These are phyloP conservation scores for Uropsilus gracilis DNA, from an alignment of 2,113 vertebrate genomes.

Conservation along the genomic window DNA sequence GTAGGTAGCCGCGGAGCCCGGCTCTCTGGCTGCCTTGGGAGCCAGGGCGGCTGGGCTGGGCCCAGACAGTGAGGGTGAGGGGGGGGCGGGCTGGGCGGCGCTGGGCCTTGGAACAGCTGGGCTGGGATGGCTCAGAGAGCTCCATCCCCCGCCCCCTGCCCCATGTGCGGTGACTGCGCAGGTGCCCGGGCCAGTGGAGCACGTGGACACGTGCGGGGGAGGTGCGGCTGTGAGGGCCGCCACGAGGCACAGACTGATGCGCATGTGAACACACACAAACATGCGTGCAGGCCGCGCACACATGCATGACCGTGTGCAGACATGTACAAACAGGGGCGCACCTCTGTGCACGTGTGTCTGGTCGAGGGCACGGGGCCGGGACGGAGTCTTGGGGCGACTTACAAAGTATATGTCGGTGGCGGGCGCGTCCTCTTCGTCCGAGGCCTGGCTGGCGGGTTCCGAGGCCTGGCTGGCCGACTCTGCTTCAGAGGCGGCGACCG, in stretches of 20 bases:
- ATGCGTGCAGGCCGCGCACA: fast-evolving
- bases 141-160: fast-evolving
- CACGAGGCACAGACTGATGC: too few relatives aligned
- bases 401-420: constrained; percentile 98
- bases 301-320: neutral
- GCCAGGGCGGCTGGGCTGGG: fast-evolving
- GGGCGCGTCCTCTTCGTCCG: constrained; percentile 94
- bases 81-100: neutral
- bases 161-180: too few relatives aligned
- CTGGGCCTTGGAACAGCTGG: neutral
- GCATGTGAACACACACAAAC: neutral
- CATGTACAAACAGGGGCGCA: too few relatives aligned
- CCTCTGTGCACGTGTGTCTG: too few relatives aligned
- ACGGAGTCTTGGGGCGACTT: constrained; percentile 82
- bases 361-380: fast-evolving
- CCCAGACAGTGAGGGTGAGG: neutral
- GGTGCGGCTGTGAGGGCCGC: too few relatives aligned
- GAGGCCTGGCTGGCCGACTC: constrained; percentile 93
- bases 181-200: too few relatives aligned
- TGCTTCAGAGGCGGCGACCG: constrained; percentile 84
- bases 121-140: fast-evolving
- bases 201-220: too few relatives aligned
- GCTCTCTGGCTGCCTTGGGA: neutral
- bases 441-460: constrained; percentile 95
- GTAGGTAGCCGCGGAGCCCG: neutral